A percentile compares a stretch with the other conserved stretches of the same genome.
phyloP scores from a whole-genome alignment of 2,113 vertebrate genomes.

The Ciconia maguari region DNA sequence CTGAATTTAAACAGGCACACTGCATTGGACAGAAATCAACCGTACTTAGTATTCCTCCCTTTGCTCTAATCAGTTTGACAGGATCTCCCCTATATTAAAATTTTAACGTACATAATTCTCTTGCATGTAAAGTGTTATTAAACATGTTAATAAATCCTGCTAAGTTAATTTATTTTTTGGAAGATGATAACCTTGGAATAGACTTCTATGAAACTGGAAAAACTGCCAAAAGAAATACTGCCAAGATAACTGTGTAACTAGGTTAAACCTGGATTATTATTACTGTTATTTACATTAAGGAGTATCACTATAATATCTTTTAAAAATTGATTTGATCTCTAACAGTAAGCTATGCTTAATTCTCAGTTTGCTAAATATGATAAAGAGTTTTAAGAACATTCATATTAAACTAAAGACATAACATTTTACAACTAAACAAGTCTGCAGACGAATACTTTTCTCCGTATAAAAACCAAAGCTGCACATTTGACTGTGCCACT shows the following conservation, averaged over 20 bases:
- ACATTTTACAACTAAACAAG: background rate
- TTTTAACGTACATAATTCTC: background rate
- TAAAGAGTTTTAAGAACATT: background rate
- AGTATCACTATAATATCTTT: background rate
- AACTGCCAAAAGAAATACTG: conserved; percentile 35
- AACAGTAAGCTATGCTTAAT: background rate
- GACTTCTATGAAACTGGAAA: conserved; percentile 28
- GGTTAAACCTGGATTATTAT: conserved; percentile 56
- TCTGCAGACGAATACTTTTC: background rate
- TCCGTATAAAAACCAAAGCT: background rate
- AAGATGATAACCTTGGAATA: conserved; percentile 42
- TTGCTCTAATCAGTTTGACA: conserved; percentile 32
- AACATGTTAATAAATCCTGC: conserved; percentile 18
- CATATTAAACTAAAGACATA: background rate
- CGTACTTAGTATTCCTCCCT: background rate
- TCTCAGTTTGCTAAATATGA: background rate
- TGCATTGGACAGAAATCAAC: background rate
- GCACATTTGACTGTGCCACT: background rate
- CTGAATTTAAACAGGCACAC: background rate
- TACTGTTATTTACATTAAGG: conserved; percentile 42
- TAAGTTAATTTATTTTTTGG: conserved; percentile 54
- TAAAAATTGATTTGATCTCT: background rate
- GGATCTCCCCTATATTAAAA: conserved; percentile 12
- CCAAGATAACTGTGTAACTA: conserved; percentile 48
- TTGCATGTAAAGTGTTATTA: conserved; percentile 40